Evolutionary conservation across 2,113 vertebrate genomes (phyloP).

Genomic region (Stercorarius parasiticus): DNA sequence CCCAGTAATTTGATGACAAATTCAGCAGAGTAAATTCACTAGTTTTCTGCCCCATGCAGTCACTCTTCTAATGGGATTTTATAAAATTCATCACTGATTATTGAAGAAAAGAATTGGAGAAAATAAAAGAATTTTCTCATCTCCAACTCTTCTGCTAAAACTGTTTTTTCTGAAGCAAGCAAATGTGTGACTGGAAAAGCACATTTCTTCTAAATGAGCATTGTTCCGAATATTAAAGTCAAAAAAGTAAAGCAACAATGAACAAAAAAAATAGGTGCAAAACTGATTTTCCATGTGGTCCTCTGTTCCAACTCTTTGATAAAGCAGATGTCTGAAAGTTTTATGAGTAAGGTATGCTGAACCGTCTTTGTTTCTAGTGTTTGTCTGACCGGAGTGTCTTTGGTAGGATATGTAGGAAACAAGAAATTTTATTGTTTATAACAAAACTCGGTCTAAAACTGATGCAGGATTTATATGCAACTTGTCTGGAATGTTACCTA

Average conservation of each 20-base stretch:
- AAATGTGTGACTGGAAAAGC: not conserved
- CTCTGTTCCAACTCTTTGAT: not conserved
- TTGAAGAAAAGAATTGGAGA: not conserved
- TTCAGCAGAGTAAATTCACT: not conserved
- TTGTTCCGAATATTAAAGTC: not conserved
- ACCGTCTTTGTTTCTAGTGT: not conserved
- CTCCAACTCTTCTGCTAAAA: not conserved
- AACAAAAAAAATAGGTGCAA: not conserved
- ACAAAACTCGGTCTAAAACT: slow-evolving; percentile 12
- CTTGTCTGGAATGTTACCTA: not conserved
- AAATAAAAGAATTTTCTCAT: not conserved
- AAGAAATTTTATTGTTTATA: slow-evolving; percentile 19
- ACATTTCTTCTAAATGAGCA: not conserved
- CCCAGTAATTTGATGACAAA: slow-evolving; percentile 11
- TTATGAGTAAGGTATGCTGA: not conserved
- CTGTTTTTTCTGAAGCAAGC: not conserved
- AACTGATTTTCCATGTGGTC: not conserved
- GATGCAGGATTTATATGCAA: not conserved
- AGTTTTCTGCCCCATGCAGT: not conserved
- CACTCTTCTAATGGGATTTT: slow-evolving; percentile 2
- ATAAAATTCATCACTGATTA: not conserved
- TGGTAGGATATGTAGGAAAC: not conserved
- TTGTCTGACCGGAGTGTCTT: not conserved
- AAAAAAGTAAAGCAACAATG: not conserved
- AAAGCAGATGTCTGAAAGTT: not conserved